phyloP scores from a whole-genome alignment of 2,797 vertebrate genomes.

The Apodemus agrarius region DNA sequence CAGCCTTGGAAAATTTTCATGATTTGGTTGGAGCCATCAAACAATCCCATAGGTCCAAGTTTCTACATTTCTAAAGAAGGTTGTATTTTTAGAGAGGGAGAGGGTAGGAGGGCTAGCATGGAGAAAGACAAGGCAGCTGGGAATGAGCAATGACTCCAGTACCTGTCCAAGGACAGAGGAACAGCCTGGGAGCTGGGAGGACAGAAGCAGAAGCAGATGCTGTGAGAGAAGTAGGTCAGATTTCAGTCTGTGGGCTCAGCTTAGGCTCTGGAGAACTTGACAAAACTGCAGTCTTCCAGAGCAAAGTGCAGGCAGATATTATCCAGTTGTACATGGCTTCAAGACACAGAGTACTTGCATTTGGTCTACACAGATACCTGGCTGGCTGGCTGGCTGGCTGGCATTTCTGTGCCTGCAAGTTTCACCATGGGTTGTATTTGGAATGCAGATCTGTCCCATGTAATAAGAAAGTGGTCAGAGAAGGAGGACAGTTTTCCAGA shows the following conservation, averaged over 20 bases:
- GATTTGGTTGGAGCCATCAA: background rate
- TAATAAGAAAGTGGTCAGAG: conserved; percentile 22
- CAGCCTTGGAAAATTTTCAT: background rate
- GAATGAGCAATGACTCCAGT: background rate
- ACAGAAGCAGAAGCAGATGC: background rate
- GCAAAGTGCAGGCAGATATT: conserved; percentile 40
- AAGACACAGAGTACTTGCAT: conserved; percentile 50
- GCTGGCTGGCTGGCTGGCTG: background rate
- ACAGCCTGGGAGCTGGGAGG: background rate
- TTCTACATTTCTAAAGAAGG: conserved; percentile 12
- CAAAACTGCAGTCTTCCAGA: conserved; percentile 7
- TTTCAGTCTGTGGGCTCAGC: background rate
- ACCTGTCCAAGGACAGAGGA: background rate
- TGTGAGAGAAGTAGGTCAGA: conserved; percentile 53
- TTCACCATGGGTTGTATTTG: background rate
- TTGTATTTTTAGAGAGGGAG: background rate
- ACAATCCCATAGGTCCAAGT: background rate
- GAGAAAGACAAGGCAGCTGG: background rate
- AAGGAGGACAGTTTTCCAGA: conserved; percentile 25
- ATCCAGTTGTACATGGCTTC: conserved; percentile 42
- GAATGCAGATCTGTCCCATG: conserved; percentile 9
- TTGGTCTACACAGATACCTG: background rate
- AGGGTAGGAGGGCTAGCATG: conserved; percentile 49
- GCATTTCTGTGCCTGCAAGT: conserved; percentile 28
- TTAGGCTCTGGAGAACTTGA: background rate